phyloP scores from a whole-genome alignment of 2,888 invertebrate species.

The Strigamia maritima region DNA sequence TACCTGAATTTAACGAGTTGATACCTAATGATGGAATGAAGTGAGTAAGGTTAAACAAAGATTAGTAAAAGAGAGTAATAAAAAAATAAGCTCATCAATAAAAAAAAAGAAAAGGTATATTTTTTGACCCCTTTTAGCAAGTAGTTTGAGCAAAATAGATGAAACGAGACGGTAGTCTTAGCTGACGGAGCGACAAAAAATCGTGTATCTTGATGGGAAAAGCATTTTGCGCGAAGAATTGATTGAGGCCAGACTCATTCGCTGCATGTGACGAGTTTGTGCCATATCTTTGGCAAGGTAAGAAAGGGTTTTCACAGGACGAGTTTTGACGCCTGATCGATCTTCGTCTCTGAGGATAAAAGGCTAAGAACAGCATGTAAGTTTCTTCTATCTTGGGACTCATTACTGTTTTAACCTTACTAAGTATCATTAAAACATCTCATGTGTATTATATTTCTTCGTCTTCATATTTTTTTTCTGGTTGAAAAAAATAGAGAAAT shows the following conservation, averaged over 20 bases:
- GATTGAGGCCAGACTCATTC: constrained; percentile 10
- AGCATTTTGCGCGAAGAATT: constrained; percentile 1
- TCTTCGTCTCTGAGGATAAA: neutral
- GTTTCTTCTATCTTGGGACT: neutral
- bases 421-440: constrained; percentile 15
- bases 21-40: constrained; percentile 1
- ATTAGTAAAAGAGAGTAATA: constrained; percentile 9
- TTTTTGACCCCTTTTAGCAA: neutral
- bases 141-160: neutral
- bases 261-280: constrained; percentile 10
- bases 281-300: constrained; percentile 5
- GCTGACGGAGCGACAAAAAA: neutral
- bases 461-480: neutral
- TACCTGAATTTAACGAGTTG: neutral
- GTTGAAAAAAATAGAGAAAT: neutral
- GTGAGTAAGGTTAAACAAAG: neutral
- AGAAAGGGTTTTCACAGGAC: constrained; percentile 3
- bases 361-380: constrained; percentile 7
- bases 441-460: neutral
- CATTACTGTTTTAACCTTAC: constrained; percentile 10
- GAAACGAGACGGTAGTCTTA: neutral
- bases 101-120: neutral
- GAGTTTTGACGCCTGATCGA: neutral
- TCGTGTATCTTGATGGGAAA: neutral
- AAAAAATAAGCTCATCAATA: neutral